phyloP scores from a whole-genome alignment of 23 tunicate species.

The Corella eumyota region DNA sequence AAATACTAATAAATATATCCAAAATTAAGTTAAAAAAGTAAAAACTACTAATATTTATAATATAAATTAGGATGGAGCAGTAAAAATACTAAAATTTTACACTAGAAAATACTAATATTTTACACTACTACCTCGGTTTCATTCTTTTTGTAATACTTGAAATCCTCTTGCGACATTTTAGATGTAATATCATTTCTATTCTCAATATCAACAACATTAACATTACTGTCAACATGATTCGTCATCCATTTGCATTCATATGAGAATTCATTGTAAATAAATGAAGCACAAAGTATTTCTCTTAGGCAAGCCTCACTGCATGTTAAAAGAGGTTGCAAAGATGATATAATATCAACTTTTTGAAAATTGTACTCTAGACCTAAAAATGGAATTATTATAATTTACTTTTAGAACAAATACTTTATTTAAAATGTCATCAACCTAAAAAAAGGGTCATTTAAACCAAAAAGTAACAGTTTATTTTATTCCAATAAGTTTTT shows the following conservation, averaged over 20 bases:
- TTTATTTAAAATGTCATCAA: too few species aligned
- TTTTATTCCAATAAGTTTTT: conserved; percentile 1
- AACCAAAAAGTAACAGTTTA: too few species aligned
- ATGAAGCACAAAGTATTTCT: conserved; percentile 34
- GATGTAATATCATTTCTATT: neutral
- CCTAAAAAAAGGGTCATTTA: too few species aligned
- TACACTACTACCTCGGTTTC: neutral
- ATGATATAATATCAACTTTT: conserved; percentile 34
- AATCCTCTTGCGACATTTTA: neutral
- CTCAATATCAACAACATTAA: neutral
- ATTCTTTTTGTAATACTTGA: neutral
- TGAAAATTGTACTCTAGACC: conserved; percentile 5
- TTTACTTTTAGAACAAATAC: too few species aligned
- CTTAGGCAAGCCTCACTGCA: conserved; percentile 77
- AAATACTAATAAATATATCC: too few species aligned
- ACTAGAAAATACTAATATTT: too few species aligned
- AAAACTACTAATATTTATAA: too few species aligned
- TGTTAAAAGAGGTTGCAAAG: conserved; percentile 31
- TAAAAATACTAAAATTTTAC: too few species aligned
- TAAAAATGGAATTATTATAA: too few species aligned
- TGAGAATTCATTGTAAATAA: conserved; percentile 24
- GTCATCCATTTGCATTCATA: conserved; percentile 50
- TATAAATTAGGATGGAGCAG: too few species aligned
- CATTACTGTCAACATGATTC: too few species aligned
- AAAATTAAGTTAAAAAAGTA: too few species aligned